Conservation (phyloP, 2,888 invertebrate genomes). For the Perizoma affinitatum region DNA sequence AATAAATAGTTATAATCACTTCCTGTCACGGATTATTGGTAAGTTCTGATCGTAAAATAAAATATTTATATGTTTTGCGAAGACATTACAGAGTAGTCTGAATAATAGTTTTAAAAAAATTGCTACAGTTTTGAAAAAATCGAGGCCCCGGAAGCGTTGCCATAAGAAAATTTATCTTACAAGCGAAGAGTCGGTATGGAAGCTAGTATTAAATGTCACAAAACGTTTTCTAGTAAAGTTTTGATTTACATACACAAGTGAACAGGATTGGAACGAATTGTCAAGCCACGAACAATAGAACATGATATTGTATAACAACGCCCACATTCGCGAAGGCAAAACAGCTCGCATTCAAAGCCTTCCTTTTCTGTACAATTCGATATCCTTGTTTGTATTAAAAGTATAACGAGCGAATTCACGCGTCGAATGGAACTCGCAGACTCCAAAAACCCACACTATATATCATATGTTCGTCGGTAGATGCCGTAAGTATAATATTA, state of each 20-base stretch:
- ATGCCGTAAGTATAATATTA: slow-evolving; percentile 5
- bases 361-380: slow-evolving; percentile 48
- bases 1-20: slow-evolving; percentile 34
- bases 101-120: slow-evolving; percentile 67
- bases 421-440: slow-evolving; percentile 42
- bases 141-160: slow-evolving; percentile 59
- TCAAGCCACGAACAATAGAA: slow-evolving; percentile 58
- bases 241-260: slow-evolving; percentile 37
- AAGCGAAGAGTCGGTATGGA: slow-evolving; percentile 50
- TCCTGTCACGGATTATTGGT: slow-evolving; percentile 27
- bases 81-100: slow-evolving; percentile 47
- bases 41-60: slow-evolving; percentile 25
- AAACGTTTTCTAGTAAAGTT: slow-evolving; percentile 28
- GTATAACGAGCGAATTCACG: slow-evolving; percentile 52
- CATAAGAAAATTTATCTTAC: slow-evolving; percentile 48
- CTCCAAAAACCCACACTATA: slow-evolving; percentile 35
- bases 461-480: slow-evolving; percentile 9
- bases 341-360: slow-evolving; percentile 47
- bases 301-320: slow-evolving; percentile 56
- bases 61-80: slow-evolving; percentile 23
- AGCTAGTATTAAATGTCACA: slow-evolving; percentile 34
- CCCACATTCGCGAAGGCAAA: slow-evolving; percentile 49
- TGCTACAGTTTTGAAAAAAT: slow-evolving; percentile 72
- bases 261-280: slow-evolving; percentile 51
- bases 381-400: slow-evolving; percentile 57